phyloP scores from a whole-genome alignment of 2,113 vertebrate species.

The Dicerorhinus sumatrensis region DNA sequence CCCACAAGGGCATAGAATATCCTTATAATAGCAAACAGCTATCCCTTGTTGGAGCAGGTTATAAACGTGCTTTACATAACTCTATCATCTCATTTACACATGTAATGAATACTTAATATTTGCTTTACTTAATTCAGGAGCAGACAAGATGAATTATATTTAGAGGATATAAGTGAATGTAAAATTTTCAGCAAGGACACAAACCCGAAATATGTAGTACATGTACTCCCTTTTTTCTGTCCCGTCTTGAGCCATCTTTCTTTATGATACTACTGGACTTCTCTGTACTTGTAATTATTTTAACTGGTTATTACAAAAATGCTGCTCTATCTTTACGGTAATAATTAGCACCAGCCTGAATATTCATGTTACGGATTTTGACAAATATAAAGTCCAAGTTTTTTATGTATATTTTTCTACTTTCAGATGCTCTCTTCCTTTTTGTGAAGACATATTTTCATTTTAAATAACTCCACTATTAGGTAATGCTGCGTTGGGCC shows the following conservation, averaged over 20 bases:
- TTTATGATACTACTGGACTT: not conserved
- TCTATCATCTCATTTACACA: not conserved
- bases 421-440: not conserved
- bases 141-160: not conserved
- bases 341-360: not conserved
- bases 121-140: conserved; percentile 20
- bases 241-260: not conserved
- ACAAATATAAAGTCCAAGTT: not conserved
- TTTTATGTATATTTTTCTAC: not conserved
- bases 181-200: conserved; percentile 1
- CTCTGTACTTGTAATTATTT: not conserved
- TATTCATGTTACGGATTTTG: not conserved
- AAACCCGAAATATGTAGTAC: not conserved
- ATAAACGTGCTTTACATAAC: not conserved
- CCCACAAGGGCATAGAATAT: not conserved
- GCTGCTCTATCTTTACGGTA: not conserved
- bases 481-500: not conserved
- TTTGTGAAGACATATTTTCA: not conserved
- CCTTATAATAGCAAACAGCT: not conserved
- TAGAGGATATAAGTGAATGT: not conserved
- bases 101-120: conserved; percentile 11
- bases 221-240: not conserved
- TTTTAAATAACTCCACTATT: not conserved
- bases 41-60: not conserved
- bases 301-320: not conserved